Base-by-base conservation (phyloP, 2,113 vertebrate species). In the Triplophysa tibetana region DNA sequence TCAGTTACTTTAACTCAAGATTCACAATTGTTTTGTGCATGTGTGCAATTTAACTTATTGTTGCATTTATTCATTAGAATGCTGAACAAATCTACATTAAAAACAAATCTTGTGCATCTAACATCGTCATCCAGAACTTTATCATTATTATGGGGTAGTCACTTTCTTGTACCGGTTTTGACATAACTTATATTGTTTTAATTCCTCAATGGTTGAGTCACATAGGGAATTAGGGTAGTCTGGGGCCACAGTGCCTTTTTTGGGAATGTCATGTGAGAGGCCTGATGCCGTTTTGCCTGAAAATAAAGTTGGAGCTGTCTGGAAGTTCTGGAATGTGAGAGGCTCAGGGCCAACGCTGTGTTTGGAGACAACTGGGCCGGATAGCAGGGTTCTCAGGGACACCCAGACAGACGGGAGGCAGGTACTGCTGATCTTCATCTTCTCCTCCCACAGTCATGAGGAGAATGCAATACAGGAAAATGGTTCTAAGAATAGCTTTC, bases 251-350 rank as follows among this genome's bases (percentile, higher is more conserved):
- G 94, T 92, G 93, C 96, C 97, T 96, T 98, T 95, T 98, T 98
- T 96, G 97, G 97, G 94, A 97, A 99, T 97, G 96, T 98, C 95
- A 96, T 98, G 95, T 98, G 95, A 93, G 96, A 95, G 94, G 93
- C 93, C 94, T 90, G 92, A 88, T 95, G 95, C 92, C 94, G 93
- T 94, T 94, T 91, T 89, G 88, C 91, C 91, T 90, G 87, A 91
- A 93, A 95, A 95, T 93, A 91, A 94, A 94, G 92, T 88, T 90
- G 87, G 90, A 88, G 89, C 95, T 95, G 94, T 96, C 95, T 96
- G 92, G 90, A 95, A 94, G 92, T 88, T 88, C 86, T 93, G 92
- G 94, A 95, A 97, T 97, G 95, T 94, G 94, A 90, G 89, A 90
- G 93, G 91, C 90, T 88, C 88, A 86, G 85, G 93, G 92, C 93